Percentiles rank a stretch among this genome's conserved stretches.
These are phyloP conservation scores for Carterocephalus palaemon DNA, from an alignment of 2,888 invertebrate genomes.

Conservation along the genomic window DNA sequence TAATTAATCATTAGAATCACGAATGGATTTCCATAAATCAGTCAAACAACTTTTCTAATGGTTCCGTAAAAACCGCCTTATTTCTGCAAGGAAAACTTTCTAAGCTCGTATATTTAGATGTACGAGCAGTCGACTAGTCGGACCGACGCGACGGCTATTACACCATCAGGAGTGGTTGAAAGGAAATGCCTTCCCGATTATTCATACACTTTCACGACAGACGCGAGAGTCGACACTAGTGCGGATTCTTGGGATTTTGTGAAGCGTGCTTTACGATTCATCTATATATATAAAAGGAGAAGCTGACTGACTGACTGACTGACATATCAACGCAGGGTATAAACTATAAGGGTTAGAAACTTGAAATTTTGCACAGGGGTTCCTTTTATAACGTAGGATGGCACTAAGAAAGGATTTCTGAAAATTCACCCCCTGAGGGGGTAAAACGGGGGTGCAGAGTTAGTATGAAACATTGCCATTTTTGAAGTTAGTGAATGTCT, in stretches of 20 bases:
- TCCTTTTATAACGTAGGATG: too few relatives aligned
- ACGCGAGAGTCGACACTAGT: conserved; percentile 15
- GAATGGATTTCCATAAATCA: neutral
- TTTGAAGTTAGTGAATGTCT: too few relatives aligned
- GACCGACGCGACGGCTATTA: conserved; percentile 12
- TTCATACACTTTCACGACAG: conserved; percentile 51
- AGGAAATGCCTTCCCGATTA: conserved; percentile 55
- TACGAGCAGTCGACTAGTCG: conserved; percentile 11
- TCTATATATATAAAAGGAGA: too few relatives aligned
- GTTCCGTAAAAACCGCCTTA: neutral
- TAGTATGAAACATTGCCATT: too few relatives aligned
- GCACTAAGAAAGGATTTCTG: too few relatives aligned
- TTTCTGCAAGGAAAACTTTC: conserved; percentile 6
- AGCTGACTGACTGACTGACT: too few relatives aligned
- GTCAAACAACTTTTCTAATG: neutral
- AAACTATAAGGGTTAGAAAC: too few relatives aligned
- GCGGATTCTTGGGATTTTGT: neutral
- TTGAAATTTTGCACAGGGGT: too few relatives aligned
- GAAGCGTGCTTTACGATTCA: conserved; percentile 1
- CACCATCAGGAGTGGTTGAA: conserved; percentile 38
- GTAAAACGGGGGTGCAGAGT: too few relatives aligned
- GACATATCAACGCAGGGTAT: too few relatives aligned
- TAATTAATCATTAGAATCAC: too few relatives aligned
- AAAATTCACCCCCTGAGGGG: too few relatives aligned
- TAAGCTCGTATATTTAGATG: conserved; percentile 30